phyloP scores from a whole-genome alignment of 2,888 invertebrate genomes.

The Leucophora obtusa region DNA sequence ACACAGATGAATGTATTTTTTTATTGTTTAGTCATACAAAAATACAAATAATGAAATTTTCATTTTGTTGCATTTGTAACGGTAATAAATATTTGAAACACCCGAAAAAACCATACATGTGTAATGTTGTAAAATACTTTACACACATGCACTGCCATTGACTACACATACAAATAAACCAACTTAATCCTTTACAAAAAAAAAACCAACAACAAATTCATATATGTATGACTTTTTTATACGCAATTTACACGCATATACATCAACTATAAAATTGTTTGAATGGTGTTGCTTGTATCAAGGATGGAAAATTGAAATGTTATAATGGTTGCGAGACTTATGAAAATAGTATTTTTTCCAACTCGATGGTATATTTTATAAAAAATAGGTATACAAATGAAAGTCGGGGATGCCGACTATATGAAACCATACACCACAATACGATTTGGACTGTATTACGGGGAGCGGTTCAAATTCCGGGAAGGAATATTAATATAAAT shows the following conservation, averaged over 20 bases:
- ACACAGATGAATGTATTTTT: background rate
- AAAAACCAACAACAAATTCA: background rate
- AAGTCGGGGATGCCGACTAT: too few species aligned
- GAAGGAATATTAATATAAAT: too few species aligned
- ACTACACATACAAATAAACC: background rate
- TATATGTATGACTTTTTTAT: slow-evolving; percentile 34
- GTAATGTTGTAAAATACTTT: slow-evolving; percentile 16
- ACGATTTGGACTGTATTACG: too few species aligned
- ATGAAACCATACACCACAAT: too few species aligned
- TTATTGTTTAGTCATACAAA: background rate
- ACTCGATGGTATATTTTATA: too few species aligned
- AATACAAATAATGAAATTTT: slow-evolving; percentile 54
- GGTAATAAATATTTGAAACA: slow-evolving; percentile 77
- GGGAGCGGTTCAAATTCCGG: too few species aligned
- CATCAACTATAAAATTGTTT: slow-evolving; percentile 46
- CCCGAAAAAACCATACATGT: slow-evolving; percentile 41
- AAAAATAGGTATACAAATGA: too few species aligned
- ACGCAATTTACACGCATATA: slow-evolving; percentile 41
- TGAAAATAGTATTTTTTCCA: too few species aligned
- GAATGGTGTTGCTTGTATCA: background rate
- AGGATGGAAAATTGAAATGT: too few species aligned
- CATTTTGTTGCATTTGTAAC: slow-evolving; percentile 77
- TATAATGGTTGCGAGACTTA: too few species aligned
- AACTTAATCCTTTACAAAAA: slow-evolving; percentile 11
- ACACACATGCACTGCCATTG: slow-evolving; percentile 58